Evolutionary conservation across 2,888 invertebrate species (phyloP), one percentile per base, ranked within the genome.

Genomic region (Zaprionus lineosus): DNA sequence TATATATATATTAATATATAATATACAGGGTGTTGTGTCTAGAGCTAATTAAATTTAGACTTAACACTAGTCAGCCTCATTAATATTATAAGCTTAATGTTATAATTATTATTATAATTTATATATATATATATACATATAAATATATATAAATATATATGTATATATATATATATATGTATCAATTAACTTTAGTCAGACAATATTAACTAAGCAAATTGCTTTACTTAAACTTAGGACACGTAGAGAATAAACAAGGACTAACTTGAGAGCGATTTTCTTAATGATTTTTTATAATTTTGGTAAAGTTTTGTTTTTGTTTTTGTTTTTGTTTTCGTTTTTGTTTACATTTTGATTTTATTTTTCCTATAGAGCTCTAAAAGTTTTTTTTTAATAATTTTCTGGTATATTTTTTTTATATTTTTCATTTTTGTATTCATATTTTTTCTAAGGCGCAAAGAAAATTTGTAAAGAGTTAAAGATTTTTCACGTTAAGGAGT

Each of bases 41-140:
- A 15, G 16, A 12, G 18, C 57, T 58, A 52, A 15, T 3, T 19
- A 41, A 64, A n/a, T 41, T 55, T 59, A 68, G 50, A 68, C 81
- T 79, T 79, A 79, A 65, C 41, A 50, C 84, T 81, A 81, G 82
- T 81, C 79, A 81, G 79, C 79, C 79, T 81, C 79, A 84, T 81
- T 84, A 81, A 81, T 67, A 81, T 84, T 84, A 81, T 84, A 81
- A 76, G 79, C 79, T 81, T 81, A 77, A 39, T 26, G 39, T 26
- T 61, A 40, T n/a, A 40, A 24, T 14, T 79, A 56, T 40, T 48
- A 73, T 60, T 63, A 26, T 52, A 28, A 28, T 60, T 43, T 41
- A 40, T 55, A 55, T 37, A 64, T 56, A 56, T 37, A 21, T n/a
- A n/a, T n/a, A n/a, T n/a, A n/a, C n/a, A n/a, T n/a, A n/a, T n/a